A percentile compares a stretch with the other conserved stretches of the same genome.
phyloP scores from a whole-genome alignment of 1,140 invertebrate species.

The Eumaeus atala region DNA sequence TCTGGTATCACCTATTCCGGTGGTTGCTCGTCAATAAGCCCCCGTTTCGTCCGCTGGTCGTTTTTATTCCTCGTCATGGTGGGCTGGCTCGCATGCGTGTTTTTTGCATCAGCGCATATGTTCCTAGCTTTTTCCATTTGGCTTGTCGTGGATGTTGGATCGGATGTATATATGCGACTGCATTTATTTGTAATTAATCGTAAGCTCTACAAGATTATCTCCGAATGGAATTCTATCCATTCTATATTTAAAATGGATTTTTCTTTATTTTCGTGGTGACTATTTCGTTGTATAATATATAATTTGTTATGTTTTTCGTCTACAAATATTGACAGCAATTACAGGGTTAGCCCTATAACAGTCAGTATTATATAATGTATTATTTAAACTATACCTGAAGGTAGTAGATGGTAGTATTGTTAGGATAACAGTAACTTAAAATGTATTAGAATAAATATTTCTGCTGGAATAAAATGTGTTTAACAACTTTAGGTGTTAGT shows the following conservation, averaged over 20 bases:
- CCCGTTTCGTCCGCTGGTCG: conserved; percentile 41
- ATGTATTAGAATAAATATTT: too few relatives aligned
- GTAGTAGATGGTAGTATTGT: too few relatives aligned
- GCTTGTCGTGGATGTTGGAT: conserved; percentile 29
- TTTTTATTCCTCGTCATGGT: conserved; percentile 69
- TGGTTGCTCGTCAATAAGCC: conserved; percentile 57
- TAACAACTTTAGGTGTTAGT: too few relatives aligned
- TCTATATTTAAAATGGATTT: neutral
- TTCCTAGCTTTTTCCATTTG: conserved; percentile 51
- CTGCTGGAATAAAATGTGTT: too few relatives aligned
- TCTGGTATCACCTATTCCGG: conserved; percentile 40
- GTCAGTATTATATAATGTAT: too few relatives aligned
- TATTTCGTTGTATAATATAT: too few relatives aligned
- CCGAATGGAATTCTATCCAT: neutral
- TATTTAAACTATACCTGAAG: too few relatives aligned
- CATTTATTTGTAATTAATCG: conserved; percentile 9
- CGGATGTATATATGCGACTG: conserved; percentile 29
- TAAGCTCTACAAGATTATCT: conserved; percentile 14
- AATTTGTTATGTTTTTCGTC: too few relatives aligned
- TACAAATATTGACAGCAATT: too few relatives aligned
- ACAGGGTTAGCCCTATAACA: too few relatives aligned
- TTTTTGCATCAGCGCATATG: conserved; percentile 35
- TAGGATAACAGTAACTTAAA: too few relatives aligned
- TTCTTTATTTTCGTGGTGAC: too few relatives aligned
- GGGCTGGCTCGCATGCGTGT: conserved; percentile 40